These are phyloP conservation scores for Bovichtus diacanthus DNA, from an alignment of 2,797 vertebrate genomes.

Conservation along the genomic window DNA sequence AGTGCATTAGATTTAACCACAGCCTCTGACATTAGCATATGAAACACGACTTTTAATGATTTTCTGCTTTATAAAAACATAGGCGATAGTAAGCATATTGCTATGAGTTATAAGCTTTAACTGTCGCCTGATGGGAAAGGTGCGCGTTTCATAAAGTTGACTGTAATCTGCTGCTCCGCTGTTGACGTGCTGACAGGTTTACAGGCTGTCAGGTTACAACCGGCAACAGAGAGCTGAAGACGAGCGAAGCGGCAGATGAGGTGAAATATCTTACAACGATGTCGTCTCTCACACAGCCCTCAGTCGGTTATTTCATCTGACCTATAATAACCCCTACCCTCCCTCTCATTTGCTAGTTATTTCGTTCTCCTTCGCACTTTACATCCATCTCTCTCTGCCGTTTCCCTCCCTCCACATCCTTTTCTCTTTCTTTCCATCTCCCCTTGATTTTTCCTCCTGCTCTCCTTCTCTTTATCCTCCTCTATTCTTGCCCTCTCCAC, in stretches of 20 bases:
- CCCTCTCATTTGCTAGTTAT: neutral
- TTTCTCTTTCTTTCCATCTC: neutral
- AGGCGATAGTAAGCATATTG: neutral
- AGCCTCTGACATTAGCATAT: constrained; percentile 12
- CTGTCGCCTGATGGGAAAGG: neutral
- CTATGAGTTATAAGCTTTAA: neutral
- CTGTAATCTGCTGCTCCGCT: constrained; percentile 1
- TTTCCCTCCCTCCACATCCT: constrained; percentile 1
- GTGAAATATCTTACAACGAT: constrained; percentile 21
- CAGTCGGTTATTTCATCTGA: constrained; percentile 43
- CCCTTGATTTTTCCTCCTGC: neutral
- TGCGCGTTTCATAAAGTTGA: constrained; percentile 13
- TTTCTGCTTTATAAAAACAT: neutral
- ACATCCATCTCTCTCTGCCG: neutral
- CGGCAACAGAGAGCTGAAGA: constrained; percentile 13
- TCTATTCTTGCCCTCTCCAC: neutral
- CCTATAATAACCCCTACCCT: constrained; percentile 61
- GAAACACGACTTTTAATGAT: neutral
- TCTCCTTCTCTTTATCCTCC: neutral
- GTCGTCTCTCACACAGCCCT: constrained; percentile 9
- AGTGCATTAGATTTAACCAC: constrained; percentile 1
- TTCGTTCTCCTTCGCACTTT: constrained; percentile 15
- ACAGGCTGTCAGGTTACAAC: constrained; percentile 17
- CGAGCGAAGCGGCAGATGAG: constrained; percentile 4
- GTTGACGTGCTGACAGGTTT: neutral